A percentile compares a stretch with the other conserved stretches of the same genome.
These are phyloP conservation scores for Tetraneura akinire DNA, from an alignment of 1,140 invertebrate genomes.

Conservation along the genomic window DNA sequence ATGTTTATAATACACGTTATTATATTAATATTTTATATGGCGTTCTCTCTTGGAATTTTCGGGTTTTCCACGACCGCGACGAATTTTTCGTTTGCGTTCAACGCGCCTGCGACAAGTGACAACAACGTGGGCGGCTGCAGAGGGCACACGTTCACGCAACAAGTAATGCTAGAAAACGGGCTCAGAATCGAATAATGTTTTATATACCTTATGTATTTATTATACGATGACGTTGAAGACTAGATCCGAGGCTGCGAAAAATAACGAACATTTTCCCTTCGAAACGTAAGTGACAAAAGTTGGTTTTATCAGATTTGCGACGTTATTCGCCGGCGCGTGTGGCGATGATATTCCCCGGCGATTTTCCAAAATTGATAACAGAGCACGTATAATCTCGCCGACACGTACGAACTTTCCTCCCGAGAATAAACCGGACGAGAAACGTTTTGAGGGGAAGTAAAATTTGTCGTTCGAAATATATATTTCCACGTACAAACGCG, in stretches of 20 bases:
- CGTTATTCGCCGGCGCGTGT: not conserved
- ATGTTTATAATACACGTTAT: too few species aligned
- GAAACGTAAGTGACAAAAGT: not conserved
- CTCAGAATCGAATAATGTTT: too few species aligned
- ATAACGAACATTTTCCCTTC: not conserved
- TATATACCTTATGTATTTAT: too few species aligned
- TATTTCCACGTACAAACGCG: too few species aligned
- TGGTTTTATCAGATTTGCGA: conserved; percentile 29
- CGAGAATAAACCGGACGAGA: not conserved
- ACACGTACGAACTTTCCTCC: not conserved
- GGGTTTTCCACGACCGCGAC: too few species aligned
- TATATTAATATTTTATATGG: too few species aligned
- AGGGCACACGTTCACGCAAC: not conserved
- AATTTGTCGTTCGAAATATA: not conserved
- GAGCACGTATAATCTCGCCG: not conserved
- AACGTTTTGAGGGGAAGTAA: not conserved
- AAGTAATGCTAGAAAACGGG: not conserved
- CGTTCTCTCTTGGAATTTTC: too few species aligned
- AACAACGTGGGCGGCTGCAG: too few species aligned
- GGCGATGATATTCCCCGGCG: not conserved
- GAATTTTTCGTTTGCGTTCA: too few species aligned
- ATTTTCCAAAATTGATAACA: conserved; percentile 1
- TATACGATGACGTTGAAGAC: too few species aligned
- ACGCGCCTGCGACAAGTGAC: too few species aligned
- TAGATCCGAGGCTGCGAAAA: not conserved